These are phyloP conservation scores for Danio aesculapii DNA, from an alignment of 2,797 vertebrate species.

Conservation along the genomic window DNA sequence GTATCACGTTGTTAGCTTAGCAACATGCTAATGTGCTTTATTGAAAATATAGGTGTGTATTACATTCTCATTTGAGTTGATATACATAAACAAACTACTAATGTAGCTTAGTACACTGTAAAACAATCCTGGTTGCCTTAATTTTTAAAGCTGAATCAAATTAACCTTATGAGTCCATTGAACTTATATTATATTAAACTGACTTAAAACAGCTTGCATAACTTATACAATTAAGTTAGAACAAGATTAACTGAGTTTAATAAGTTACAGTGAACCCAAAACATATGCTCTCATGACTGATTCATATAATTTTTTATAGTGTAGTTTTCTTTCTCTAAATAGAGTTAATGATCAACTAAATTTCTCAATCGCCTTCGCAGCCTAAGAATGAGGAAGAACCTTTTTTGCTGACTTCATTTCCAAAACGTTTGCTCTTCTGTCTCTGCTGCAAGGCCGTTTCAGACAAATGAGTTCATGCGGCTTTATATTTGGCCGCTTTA, in stretches of 20 bases:
- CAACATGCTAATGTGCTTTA: too few species aligned
- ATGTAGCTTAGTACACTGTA: background rate
- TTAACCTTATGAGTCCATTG: too few species aligned
- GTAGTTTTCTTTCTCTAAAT: background rate
- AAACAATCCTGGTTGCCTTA: too few species aligned
- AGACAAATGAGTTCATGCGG: background rate
- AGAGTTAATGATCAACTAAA: conserved; percentile 10
- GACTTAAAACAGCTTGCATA: too few species aligned
- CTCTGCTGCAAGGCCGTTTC: conserved; percentile 11
- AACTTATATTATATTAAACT: too few species aligned
- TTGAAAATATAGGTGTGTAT: background rate
- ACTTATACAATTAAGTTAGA: too few species aligned
- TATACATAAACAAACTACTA: background rate
- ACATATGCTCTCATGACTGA: too few species aligned
- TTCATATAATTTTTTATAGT: too few species aligned
- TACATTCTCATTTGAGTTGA: background rate
- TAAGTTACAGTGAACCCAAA: too few species aligned
- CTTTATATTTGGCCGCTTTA: conserved; percentile 31
- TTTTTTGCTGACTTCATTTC: conserved; percentile 4
- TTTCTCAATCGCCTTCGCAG: background rate
- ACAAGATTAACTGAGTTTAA: too few species aligned
- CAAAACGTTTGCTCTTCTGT: background rate
- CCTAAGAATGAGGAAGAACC: background rate
- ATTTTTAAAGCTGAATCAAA: too few species aligned
- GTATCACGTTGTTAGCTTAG: too few species aligned